These are phyloP conservation scores for Cryptus armator DNA, from an alignment of 2,888 invertebrate species.

Conservation along the genomic window DNA sequence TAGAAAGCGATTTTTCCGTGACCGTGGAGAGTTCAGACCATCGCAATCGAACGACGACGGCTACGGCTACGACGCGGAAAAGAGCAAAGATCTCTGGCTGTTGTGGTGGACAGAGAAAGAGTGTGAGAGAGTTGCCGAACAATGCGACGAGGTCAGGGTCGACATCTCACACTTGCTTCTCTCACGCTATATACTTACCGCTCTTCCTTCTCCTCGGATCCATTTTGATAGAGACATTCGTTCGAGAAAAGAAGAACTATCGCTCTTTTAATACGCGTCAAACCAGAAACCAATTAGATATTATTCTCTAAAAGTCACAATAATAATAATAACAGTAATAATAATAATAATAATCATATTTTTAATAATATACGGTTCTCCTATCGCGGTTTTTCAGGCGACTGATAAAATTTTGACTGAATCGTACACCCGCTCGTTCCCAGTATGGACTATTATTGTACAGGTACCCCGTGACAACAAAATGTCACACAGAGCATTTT, in stretches of 20 bases:
- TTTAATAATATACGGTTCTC: too few species aligned
- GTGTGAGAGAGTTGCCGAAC: constrained; percentile 48
- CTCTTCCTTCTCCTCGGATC: neutral
- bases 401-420: constrained; percentile 1
- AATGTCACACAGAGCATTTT: constrained; percentile 65
- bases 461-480: constrained; percentile 55
- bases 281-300: too few species aligned
- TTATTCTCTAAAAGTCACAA: too few species aligned
- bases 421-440: neutral
- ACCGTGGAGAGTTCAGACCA: constrained; percentile 15
- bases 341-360: too few species aligned
- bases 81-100: constrained; percentile 43
- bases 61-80: constrained; percentile 24
- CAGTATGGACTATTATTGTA: constrained; percentile 38
- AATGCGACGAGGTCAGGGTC: constrained; percentile 64
- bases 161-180: constrained; percentile 51
- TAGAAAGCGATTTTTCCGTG: constrained; percentile 17
- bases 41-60: constrained; percentile 42
- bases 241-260: neutral
- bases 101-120: constrained; percentile 38
- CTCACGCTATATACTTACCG: neutral
- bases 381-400: constrained; percentile 7
- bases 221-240: constrained; percentile 2
- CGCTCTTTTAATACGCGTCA: neutral
- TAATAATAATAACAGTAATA: too few species aligned